A percentile compares a stretch with the other conserved stretches of the same genome.
Conservation (phyloP, 2,888 invertebrate genomes). For the Cremastinae sp. region DNA sequence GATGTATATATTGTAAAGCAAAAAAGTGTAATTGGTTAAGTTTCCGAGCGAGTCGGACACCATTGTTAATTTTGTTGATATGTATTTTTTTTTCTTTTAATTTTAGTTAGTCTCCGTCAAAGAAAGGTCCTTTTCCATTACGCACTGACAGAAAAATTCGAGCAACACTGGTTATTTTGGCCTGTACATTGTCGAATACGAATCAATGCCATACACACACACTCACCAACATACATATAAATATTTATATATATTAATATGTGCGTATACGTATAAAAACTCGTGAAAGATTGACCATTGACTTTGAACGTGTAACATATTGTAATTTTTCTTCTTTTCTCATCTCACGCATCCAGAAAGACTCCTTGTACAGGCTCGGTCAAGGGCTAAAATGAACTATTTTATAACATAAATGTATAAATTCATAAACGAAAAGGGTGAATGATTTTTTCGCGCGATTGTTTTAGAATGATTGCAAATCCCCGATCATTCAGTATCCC, state of each 20-base stretch:
- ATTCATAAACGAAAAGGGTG: slow-evolving; percentile 58
- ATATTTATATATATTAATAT: slow-evolving; percentile 25
- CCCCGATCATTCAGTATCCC: slow-evolving; percentile 67
- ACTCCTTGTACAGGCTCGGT: slow-evolving; percentile 70
- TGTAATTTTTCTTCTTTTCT: slow-evolving; percentile 45
- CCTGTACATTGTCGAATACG: slow-evolving; percentile 55
- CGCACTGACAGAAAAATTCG: slow-evolving; percentile 32
- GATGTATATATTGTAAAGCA: slow-evolving; percentile 78
- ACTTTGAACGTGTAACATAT: slow-evolving; percentile 64
- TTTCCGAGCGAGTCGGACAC: slow-evolving; percentile 46
- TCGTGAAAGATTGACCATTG: slow-evolving; percentile 56
- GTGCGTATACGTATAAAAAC: slow-evolving; percentile 23
- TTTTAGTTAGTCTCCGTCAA: slow-evolving; percentile 38
- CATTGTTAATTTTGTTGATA: slow-evolving; percentile 42
- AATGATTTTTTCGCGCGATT: slow-evolving; percentile 56
- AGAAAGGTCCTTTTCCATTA: slow-evolving; percentile 40
- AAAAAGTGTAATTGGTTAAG: slow-evolving; percentile 43
- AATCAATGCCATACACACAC: slow-evolving; percentile 31
- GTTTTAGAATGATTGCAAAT: slow-evolving; percentile 70
- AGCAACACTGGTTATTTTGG: slow-evolving; percentile 46
- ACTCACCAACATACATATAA: slow-evolving; percentile 20
- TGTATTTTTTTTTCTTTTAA: slow-evolving; percentile 28
- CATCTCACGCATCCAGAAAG: slow-evolving; percentile 62
- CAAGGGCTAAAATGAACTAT: slow-evolving; percentile 62
- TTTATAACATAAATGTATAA: slow-evolving; percentile 69